A percentile compares a stretch with the other conserved stretches of the same genome.
phyloP scores from a whole-genome alignment of 1,140 invertebrate genomes.

The Lepidotrigona ventralis region DNA sequence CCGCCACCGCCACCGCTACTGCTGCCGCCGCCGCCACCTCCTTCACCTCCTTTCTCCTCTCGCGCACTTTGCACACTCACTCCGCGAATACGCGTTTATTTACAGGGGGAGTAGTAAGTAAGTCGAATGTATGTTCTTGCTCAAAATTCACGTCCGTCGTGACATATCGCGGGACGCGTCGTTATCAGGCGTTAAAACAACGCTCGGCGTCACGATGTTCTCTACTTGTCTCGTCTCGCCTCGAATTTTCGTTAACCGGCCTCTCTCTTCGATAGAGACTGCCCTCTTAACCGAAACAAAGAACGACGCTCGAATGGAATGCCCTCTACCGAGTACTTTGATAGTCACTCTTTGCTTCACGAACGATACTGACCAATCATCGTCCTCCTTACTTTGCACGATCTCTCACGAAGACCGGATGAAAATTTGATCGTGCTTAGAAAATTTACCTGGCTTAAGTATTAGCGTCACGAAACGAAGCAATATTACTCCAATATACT shows the following conservation, averaged over 20 bases:
- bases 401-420: slow-evolving; percentile 42
- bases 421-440: slow-evolving; percentile 31
- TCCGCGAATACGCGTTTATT: slow-evolving; percentile 56
- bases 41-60: slow-evolving; percentile 51
- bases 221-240: slow-evolving; percentile 17
- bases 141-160: slow-evolving; percentile 50
- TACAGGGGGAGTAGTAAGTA: slow-evolving; percentile 57
- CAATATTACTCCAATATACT: not conserved
- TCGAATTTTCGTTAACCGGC: slow-evolving; percentile 69
- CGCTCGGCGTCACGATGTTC: slow-evolving; percentile 37
- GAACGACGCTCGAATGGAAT: slow-evolving; percentile 76
- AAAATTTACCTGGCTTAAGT: slow-evolving; percentile 21
- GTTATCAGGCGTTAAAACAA: slow-evolving; percentile 42
- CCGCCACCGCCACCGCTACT: slow-evolving; percentile 9
- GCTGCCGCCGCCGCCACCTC: slow-evolving; percentile 3
- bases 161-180: slow-evolving; percentile 47
- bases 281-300: slow-evolving; percentile 78
- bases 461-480: not conserved
- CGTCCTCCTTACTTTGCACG: slow-evolving; percentile 7
- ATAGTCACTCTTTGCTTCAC: slow-evolving; percentile 5
- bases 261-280: slow-evolving; percentile 75
- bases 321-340: slow-evolving; percentile 51
- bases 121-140: slow-evolving; percentile 39
- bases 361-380: slow-evolving; percentile 44
- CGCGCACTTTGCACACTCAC: slow-evolving; percentile 64